phyloP scores from a whole-genome alignment of 2,113 vertebrate genomes.

The Percina caprodes region DNA sequence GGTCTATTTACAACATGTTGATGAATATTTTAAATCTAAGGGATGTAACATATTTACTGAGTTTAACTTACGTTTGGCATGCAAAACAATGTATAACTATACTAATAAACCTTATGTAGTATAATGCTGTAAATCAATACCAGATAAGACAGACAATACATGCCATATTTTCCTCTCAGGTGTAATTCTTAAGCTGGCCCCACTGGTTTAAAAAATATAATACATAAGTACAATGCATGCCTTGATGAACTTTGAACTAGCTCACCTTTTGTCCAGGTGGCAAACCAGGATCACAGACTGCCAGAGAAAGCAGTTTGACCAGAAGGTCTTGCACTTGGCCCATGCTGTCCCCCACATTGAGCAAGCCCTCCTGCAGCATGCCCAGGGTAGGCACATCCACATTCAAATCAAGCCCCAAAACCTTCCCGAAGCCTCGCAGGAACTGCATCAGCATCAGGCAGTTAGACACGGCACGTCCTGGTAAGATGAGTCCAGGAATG shows the following conservation, averaged over 20 bases:
- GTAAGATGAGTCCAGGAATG: slow-evolving; percentile 94
- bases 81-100: not conserved
- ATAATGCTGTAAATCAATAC: not conserved
- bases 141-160: not conserved
- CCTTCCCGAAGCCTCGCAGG: slow-evolving; percentile 96
- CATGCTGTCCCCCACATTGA: slow-evolving; percentile 96
- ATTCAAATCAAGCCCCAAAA: slow-evolving; percentile 93
- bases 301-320: slow-evolving; percentile 94
- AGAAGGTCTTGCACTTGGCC: slow-evolving; percentile 97
- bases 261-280: slow-evolving; percentile 94
- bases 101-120: not conserved
- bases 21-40: not conserved
- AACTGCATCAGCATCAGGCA: slow-evolving; percentile 99
- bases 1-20: not conserved
- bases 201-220: not conserved
- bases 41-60: not conserved
- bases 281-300: slow-evolving; percentile 95
- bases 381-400: slow-evolving; percentile 92
- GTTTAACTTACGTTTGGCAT: not conserved
- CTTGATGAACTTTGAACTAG: not conserved
- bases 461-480: slow-evolving; percentile 92
- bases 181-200: not conserved
- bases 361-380: slow-evolving; percentile 94
- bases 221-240: not conserved
- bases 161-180: not conserved